Base-by-base conservation (phyloP, 2,888 invertebrate species). In the Dione vanillae region DNA sequence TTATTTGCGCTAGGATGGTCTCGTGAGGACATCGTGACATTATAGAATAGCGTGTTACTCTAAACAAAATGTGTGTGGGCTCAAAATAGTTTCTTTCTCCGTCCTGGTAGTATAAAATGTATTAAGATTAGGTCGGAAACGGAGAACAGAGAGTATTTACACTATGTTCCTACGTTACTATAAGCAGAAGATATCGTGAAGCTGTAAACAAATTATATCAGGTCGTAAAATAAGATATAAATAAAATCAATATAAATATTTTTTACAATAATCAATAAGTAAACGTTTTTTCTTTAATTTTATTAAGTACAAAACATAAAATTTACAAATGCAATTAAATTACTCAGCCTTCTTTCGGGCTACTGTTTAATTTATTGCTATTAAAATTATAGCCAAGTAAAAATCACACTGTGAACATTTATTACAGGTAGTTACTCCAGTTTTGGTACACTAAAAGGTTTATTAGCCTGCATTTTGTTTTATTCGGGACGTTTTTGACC, bases 371-470 rank as follows among this genome's bases (percentile, higher is more conserved):
- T 73, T 71, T 67, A 74, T 64, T 64, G 59, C 71, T 47, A 51
- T 67, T 45, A 52, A 67, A 64, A 49, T 16, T 12, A 56, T 43
- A 49, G 67, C 49, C 56, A 69, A 64, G 51, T 74, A 52, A 71
- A 69, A 69, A 66, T 74, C 66, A 64, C 71, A 69, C 69, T 71
- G 69, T 45, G 19, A 37, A 67, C 56, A 62, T 74, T 71, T 69
- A 69, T 71, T 27, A 20, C 37, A 16, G 45, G 62, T 67, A 14
- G 52, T 72, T 51, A 71, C 49, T 61, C 56, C 51, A 41, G 59
- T 61, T 73, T 73, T 66, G 45, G 43, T 47, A 54, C 27, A 35
- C 47, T 43, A 49, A 69, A 40, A 20, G 69, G 61, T 68, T 65
- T 65, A 70, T 67, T 52, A 51, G 59, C 19, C 37, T 61, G 16